Conservation (phyloP, 2,888 invertebrate genomes). For the Congeria kusceri region DNA sequence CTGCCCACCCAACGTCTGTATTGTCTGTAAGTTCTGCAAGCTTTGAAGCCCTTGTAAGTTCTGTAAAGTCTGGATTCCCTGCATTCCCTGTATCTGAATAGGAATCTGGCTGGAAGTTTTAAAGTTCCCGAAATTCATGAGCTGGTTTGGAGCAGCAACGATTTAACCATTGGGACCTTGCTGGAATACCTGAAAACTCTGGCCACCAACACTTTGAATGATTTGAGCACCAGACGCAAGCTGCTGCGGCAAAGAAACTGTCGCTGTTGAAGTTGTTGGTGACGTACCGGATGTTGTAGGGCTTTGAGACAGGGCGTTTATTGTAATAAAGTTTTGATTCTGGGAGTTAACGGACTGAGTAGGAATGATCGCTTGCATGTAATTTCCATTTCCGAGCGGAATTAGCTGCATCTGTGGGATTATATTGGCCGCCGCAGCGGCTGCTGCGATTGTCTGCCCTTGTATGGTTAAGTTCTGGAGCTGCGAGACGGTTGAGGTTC, state of each 20-base stretch:
- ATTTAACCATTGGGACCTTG: slow-evolving; percentile 74
- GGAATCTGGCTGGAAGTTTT: slow-evolving; percentile 71
- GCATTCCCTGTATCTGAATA: slow-evolving; percentile 78
- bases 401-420: slow-evolving; percentile 73
- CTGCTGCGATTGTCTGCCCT: slow-evolving; percentile 67
- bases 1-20: slow-evolving; percentile 73
- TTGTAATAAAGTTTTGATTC: slow-evolving; percentile 60
- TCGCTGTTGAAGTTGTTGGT: slow-evolving; percentile 65
- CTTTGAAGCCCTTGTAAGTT: slow-evolving; percentile 72
- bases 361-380: slow-evolving; percentile 68
- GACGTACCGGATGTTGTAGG: slow-evolving; percentile 49
- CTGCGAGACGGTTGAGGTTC: slow-evolving; percentile 41
- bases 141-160: slow-evolving; percentile 74
- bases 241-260: slow-evolving; percentile 70
- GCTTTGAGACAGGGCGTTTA: slow-evolving; percentile 70
- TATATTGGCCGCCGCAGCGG: slow-evolving; percentile 67
- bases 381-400: slow-evolving; percentile 70
- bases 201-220: slow-evolving; percentile 70
- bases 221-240: slow-evolving; percentile 64
- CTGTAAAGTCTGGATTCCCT: slow-evolving; percentile 74
- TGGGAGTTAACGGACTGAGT: slow-evolving; percentile 56
- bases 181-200: slow-evolving; percentile 66
- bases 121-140: slow-evolving; percentile 72
- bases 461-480: slow-evolving; percentile 47
- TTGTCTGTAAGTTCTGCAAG: slow-evolving; percentile 51